Base-by-base conservation (phyloP, 2,797 vertebrate species). In the Phrynocephalus guinanensis region DNA sequence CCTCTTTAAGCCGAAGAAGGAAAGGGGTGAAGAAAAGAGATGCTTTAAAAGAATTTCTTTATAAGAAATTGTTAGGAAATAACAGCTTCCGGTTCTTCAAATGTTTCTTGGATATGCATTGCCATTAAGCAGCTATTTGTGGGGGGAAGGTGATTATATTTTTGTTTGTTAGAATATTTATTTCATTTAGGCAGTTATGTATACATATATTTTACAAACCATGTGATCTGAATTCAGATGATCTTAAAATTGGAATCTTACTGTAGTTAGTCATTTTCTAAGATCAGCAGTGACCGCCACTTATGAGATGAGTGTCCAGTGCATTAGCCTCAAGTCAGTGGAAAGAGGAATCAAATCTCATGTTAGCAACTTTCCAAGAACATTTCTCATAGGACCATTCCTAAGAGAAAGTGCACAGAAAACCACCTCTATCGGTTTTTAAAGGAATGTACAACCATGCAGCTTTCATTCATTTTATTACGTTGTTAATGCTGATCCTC, bases 141-240 rank as follows among this genome's bases (percentile, higher is more conserved):
- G 85, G 88, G 82, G 38, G 38, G 38, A 5, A 44, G 38, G 92
- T 95, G 91, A 94, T 93, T 87, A 83, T 89, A 26, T 91, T 91
- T 95, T 90, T 93, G 89, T 90, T 94, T 93, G 93, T 92, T 88
- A 90, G 93, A 91, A 92, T 94, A 66, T 89, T 93, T 92, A 24
- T 86, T 87, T 91, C 93, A 88, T 96, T 92, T 93, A 94, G 84
- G 95, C 90, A 95, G 88, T 95, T 89, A 91, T 96, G 95, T 96
- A 95, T 94, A 93, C 96, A 95, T n/a, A 28, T 76, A 90, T 92
- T 95, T 95, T 88, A 84, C 94, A 91, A 92, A 83, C 91, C 84
- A 63, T 88, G 82, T 92, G 33, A 84, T 71, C 73, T 83, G 92
- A 87, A 85, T 91, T 91, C 20, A n/a, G 13, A 92, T 95, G 50